These are phyloP conservation scores for Ptychadena robeensis DNA, from an alignment of 2,797 vertebrate species.

Conservation along the genomic window DNA sequence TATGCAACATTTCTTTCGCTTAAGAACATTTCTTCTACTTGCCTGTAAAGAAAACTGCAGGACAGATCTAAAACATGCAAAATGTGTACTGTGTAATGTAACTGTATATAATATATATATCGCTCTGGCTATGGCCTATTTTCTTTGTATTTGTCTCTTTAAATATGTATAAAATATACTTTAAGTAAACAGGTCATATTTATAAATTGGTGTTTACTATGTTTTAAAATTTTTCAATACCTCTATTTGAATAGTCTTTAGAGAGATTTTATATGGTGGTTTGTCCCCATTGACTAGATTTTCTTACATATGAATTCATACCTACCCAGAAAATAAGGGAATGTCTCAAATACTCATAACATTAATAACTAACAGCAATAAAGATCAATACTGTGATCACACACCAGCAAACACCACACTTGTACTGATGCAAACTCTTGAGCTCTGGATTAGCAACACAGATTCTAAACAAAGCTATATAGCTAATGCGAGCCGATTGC, in stretches of 20 bases:
- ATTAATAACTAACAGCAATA: too few species aligned
- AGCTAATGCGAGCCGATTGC: slow-evolving; percentile 14
- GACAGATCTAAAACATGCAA: too few species aligned
- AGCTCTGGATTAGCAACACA: slow-evolving; percentile 20
- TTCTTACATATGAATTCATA: too few species aligned
- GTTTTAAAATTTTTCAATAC: background rate
- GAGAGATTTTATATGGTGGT: too few species aligned
- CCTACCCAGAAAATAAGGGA: too few species aligned
- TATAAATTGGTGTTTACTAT: background rate
- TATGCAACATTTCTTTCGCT: background rate
- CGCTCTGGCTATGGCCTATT: background rate
- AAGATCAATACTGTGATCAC: slow-evolving; percentile 16
- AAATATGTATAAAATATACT: background rate
- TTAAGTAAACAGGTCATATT: background rate
- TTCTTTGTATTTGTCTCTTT: too few species aligned
- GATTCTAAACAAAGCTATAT: slow-evolving; percentile 10
- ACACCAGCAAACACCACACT: background rate
- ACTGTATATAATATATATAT: background rate
- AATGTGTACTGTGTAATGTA: too few species aligned
- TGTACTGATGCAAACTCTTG: background rate
- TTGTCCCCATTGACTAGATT: too few species aligned
- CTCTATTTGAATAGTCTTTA: background rate
- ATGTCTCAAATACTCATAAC: too few species aligned
- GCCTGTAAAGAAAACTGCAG: background rate
- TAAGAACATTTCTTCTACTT: too few species aligned